Evolutionary conservation across 1,140 invertebrate species (phyloP).

Genomic region (Heliconius nattereri): DNA sequence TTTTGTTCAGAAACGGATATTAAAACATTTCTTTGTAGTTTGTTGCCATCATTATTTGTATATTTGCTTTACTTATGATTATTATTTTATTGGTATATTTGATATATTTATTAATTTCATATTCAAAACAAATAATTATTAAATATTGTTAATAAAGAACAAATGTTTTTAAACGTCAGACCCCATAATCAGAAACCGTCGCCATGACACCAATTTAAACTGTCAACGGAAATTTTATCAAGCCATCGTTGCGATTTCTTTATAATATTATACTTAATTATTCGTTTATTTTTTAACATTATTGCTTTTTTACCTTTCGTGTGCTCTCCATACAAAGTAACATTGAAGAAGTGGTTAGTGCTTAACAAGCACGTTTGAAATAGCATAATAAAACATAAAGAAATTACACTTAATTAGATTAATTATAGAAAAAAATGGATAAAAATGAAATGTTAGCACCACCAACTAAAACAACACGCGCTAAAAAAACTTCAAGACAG

Average conservation of each 20-base stretch:
- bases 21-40: neutral
- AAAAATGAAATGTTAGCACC: conserved; percentile 53
- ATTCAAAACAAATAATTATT: neutral
- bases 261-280: neutral
- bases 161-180: neutral
- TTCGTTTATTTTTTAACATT: no score
- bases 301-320: no score
- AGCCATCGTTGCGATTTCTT: conserved; percentile 4
- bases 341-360: no score
- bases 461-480: conserved; percentile 44
- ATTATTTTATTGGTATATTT: neutral
- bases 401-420: neutral
- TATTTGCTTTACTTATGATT: neutral
- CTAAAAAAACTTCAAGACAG: conserved; percentile 37
- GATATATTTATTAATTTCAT: neutral
- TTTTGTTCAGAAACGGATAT: neutral
- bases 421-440: conserved; percentile 51
- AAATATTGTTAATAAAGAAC: neutral
- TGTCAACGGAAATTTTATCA: conserved; percentile 32
- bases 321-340: no score
- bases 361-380: no score
- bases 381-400: no score
- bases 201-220: conserved; percentile 42
- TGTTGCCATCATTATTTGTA: neutral
- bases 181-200: conserved; percentile 15